Conservation (phyloP, 2,888 invertebrate genomes). For the Melieria crassipennis region DNA sequence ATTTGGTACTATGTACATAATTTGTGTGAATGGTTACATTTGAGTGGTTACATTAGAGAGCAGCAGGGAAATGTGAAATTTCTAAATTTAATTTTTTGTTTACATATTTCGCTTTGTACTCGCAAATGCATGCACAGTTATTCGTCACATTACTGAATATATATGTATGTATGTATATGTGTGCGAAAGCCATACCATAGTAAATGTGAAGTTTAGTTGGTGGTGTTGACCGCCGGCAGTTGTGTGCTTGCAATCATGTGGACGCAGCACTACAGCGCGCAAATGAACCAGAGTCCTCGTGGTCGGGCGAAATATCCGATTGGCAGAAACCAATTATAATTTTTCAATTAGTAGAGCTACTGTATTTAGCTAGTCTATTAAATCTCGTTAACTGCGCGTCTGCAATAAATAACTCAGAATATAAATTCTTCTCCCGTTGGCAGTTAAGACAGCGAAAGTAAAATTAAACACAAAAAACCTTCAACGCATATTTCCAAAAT, state of each 20-base stretch:
- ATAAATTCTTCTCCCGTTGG: conserved; percentile 35
- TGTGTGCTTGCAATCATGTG: neutral
- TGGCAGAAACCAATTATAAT: conserved; percentile 45
- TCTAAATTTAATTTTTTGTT: too few relatives aligned
- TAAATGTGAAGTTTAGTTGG: neutral
- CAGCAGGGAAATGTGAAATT: too few relatives aligned
- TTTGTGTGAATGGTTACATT: too few relatives aligned
- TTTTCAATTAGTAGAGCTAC: conserved; percentile 61
- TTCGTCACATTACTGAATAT: too few relatives aligned
- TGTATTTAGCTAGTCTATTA: conserved; percentile 50
- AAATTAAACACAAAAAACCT: too few relatives aligned
- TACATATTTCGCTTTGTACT: too few relatives aligned
- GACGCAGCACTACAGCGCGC: conserved; percentile 10
- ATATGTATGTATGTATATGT: too few relatives aligned
- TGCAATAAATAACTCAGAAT: conserved; percentile 38
- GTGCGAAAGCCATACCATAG: too few relatives aligned
- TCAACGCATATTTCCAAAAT: neutral
- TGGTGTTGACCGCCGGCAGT: neutral
- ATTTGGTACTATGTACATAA: too few relatives aligned
- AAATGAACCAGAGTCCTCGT: neutral
- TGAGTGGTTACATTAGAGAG: too few relatives aligned
- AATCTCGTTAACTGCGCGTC: conserved; percentile 40
- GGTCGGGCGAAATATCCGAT: conserved; percentile 20
- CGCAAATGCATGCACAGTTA: too few relatives aligned
- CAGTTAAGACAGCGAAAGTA: conserved; percentile 12